Conservation (phyloP, 2,113 vertebrate genomes). For the Candoia aspera region DNA sequence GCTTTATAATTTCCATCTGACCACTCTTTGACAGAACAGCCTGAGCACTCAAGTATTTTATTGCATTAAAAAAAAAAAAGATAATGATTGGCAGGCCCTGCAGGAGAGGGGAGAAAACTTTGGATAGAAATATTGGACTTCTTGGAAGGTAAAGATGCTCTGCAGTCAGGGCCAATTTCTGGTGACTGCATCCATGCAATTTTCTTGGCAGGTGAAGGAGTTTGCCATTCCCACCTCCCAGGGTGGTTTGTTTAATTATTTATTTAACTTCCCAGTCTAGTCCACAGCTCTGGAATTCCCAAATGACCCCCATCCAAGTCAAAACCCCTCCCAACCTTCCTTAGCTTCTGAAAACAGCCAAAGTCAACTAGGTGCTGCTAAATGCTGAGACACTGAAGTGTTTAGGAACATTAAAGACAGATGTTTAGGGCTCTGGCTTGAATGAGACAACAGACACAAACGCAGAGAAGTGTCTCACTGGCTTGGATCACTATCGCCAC, state of each 20-base stretch:
- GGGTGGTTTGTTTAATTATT: neutral
- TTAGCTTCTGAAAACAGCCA: neutral
- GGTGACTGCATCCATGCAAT: neutral
- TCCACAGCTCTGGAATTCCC: neutral
- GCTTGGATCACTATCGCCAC: neutral
- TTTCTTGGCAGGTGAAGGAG: neutral
- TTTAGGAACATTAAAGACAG: neutral
- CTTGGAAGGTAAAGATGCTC: neutral
- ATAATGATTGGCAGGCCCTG: fast-evolving
- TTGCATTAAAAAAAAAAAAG: neutral
- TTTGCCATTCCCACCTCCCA: neutral
- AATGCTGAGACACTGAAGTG: fast-evolving
- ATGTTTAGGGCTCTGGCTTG: neutral
- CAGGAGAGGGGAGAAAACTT: neutral
- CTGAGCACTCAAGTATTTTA: constrained; percentile 8
- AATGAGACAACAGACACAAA: neutral
- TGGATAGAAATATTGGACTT: neutral
- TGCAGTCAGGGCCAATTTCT: neutral
- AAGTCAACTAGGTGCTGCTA: neutral
- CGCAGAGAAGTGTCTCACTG: neutral
- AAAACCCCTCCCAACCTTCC: neutral
- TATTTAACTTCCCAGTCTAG: neutral
- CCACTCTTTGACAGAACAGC: constrained; percentile 19
- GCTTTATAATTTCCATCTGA: constrained; percentile 62
- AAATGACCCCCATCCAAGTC: neutral